Evolutionary conservation across 2,797 vertebrate species (phyloP).

Genomic region (Chelonia mydas): DNA sequence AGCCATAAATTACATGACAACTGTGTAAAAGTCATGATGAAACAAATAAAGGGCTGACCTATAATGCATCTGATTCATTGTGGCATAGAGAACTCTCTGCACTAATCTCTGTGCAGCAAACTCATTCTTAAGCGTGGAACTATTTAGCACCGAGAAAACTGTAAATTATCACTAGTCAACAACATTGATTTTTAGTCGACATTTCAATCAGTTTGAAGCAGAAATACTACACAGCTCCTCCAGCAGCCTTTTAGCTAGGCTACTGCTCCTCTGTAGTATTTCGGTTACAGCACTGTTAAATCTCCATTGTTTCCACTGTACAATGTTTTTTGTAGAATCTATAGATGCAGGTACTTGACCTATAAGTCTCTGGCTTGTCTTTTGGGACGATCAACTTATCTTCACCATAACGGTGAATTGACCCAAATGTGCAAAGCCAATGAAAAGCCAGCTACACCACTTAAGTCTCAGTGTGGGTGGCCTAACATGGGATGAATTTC

Average conservation of each 20-base stretch:
- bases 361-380: conserved; percentile 57
- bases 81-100: conserved; percentile 56
- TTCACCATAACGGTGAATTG: neutral
- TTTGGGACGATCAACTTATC: conserved; percentile 69
- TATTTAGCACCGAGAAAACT: conserved; percentile 77
- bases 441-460: fast-evolving
- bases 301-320: conserved; percentile 72
- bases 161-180: conserved; percentile 86
- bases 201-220: conserved; percentile 84
- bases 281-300: conserved; percentile 70
- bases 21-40: conserved; percentile 86
- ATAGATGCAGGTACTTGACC: conserved; percentile 78
- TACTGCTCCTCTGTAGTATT: conserved; percentile 66
- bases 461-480: fast-evolving
- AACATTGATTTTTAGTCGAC: conserved; percentile 85
- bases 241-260: conserved; percentile 76
- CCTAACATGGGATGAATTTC: neutral
- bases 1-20: conserved; percentile 86
- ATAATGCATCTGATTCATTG: conserved; percentile 78
- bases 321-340: conserved; percentile 72
- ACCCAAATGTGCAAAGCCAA: neutral
- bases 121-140: conserved; percentile 65
- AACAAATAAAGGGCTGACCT: conserved; percentile 88
- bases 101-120: conserved; percentile 61
- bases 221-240: conserved; percentile 81